These are phyloP conservation scores for Drosophila barbarae DNA, from an alignment of 2,888 invertebrate species.

Conservation along the genomic window DNA sequence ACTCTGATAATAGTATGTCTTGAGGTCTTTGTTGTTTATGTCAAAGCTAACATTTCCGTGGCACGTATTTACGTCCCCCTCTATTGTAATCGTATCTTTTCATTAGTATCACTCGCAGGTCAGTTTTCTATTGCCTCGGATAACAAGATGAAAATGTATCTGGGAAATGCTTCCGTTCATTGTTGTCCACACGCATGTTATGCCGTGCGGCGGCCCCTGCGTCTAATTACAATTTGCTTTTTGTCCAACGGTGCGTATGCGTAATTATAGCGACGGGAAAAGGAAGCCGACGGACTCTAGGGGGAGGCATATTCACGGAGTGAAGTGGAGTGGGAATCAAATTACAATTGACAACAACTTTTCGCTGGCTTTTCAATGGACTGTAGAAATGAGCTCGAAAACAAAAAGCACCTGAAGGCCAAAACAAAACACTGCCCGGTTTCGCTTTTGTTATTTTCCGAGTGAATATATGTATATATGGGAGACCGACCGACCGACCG, in stretches of 20 bases:
- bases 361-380: constrained; percentile 30
- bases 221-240: constrained; percentile 65
- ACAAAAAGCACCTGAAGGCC: constrained; percentile 40
- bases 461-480: constrained; percentile 5
- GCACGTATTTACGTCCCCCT: background rate
- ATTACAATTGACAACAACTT: constrained; percentile 61
- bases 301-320: constrained; percentile 12
- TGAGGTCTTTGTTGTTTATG: background rate
- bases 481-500: background rate
- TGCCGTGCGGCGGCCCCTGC: constrained; percentile 40
- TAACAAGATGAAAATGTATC: constrained; percentile 10
- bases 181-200: constrained; percentile 36
- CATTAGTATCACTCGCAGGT: constrained; percentile 6
- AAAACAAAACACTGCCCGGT: constrained; percentile 17
- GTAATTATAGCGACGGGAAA: constrained; percentile 52
- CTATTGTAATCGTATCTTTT: constrained; percentile 5
- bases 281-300: constrained; percentile 1
- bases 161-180: constrained; percentile 21
- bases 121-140: background rate
- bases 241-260: constrained; percentile 60
- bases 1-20: too few relatives aligned
- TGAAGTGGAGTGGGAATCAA: constrained; percentile 45
- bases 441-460: constrained; percentile 1
- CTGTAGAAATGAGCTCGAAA: constrained; percentile 13
- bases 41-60: background rate